These are phyloP conservation scores for Agrotis segetum DNA, from an alignment of 2,888 invertebrate species.

Conservation along the genomic window DNA sequence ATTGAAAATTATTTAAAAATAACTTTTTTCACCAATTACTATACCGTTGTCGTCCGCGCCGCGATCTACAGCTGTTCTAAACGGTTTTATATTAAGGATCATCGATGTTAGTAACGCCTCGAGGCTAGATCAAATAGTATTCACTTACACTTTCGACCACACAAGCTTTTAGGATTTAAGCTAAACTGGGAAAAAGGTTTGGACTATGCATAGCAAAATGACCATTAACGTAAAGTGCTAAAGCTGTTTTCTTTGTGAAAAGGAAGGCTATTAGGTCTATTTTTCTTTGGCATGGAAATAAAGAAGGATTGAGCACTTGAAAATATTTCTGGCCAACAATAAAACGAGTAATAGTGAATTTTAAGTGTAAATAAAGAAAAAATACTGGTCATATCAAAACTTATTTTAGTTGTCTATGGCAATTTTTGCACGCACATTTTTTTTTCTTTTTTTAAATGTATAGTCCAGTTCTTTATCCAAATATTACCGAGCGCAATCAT, in stretches of 20 bases:
- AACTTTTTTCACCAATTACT: not conserved
- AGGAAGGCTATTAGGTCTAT: not conserved
- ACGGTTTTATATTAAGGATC: conserved; percentile 89
- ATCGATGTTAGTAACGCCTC: conserved; percentile 75
- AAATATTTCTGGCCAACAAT: not conserved
- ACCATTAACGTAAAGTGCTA: not conserved
- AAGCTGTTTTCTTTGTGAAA: not conserved
- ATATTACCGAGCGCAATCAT: conserved; percentile 62
- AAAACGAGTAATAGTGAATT: not conserved
- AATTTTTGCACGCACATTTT: conserved; percentile 14
- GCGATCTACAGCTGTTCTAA: conserved; percentile 68
- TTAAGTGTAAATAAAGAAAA: not conserved
- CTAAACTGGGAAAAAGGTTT: conserved; percentile 31
- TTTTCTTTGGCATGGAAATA: not conserved
- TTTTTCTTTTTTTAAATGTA: conserved; percentile 9
- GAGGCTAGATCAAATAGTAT: conserved; percentile 80
- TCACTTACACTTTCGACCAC: conserved; percentile 65
- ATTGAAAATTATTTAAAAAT: not conserved
- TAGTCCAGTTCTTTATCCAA: conserved; percentile 48
- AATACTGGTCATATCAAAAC: not conserved
- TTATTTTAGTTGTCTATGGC: not conserved
- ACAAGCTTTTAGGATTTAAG: conserved; percentile 63
- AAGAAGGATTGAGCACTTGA: not conserved
- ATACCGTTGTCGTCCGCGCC: conserved; percentile 56
- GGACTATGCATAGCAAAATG: conserved; percentile 44